Percentiles rank a stretch among this genome's conserved stretches.
These are phyloP conservation scores for Trypoxylon attenuatum DNA, from an alignment of 2,888 invertebrate genomes.

Conservation along the genomic window DNA sequence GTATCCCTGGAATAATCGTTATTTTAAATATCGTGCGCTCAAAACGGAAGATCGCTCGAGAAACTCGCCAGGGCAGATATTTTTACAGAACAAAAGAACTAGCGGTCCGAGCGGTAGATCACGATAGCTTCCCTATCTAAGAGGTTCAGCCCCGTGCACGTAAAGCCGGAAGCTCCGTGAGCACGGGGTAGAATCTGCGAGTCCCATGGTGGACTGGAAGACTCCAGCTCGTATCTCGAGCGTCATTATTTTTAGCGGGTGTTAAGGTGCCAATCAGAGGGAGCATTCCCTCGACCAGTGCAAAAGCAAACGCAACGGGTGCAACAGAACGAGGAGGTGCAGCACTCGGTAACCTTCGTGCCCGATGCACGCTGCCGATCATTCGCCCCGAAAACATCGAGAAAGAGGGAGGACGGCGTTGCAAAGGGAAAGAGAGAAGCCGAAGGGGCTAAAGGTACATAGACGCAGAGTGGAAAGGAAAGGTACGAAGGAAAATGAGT, in stretches of 20 bases:
- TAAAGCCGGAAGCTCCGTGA: not conserved
- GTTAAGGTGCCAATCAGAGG: constrained; percentile 30
- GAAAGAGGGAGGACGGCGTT: constrained; percentile 21
- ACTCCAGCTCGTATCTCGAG: not conserved
- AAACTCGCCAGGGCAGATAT: not conserved
- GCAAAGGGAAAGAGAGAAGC: not conserved
- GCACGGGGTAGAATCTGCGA: not conserved
- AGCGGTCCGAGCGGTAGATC: not conserved
- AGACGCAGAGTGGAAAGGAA: not conserved
- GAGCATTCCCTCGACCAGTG: constrained; percentile 15
- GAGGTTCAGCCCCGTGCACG: not conserved
- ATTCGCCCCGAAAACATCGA: constrained; percentile 22
- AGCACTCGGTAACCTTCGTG: constrained; percentile 37
- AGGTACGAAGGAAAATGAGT: not conserved
- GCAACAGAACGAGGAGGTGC: constrained; percentile 8
- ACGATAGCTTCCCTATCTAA: not conserved
- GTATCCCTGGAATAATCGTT: too few species aligned
- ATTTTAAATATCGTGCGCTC: too few species aligned
- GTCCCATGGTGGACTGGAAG: not conserved
- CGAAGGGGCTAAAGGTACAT: not conserved
- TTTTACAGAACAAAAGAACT: not conserved
- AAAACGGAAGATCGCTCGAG: not conserved
- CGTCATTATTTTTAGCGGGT: constrained; percentile 29
- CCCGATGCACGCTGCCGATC: constrained; percentile 38
- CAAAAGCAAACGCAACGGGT: constrained; percentile 38